These are phyloP conservation scores for Brachyrhaphis roseni DNA, from an alignment of 2,797 vertebrate species.

Conservation along the genomic window DNA sequence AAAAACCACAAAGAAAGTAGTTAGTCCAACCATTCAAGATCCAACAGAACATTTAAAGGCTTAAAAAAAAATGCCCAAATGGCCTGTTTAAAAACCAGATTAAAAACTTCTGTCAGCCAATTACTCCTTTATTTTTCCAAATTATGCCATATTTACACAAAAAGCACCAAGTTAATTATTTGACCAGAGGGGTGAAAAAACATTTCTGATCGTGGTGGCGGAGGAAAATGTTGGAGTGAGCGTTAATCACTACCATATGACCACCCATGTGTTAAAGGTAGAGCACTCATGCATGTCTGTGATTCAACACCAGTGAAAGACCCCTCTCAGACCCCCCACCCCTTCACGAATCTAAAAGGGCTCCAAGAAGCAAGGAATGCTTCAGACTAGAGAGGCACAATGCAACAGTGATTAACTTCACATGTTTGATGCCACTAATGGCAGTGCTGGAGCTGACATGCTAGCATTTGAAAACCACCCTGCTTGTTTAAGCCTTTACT, in stretches of 20 bases:
- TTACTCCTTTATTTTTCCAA: slow-evolving; percentile 74
- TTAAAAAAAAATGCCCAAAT: background rate
- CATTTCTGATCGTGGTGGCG: slow-evolving; percentile 66
- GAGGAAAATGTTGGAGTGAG: slow-evolving; percentile 76
- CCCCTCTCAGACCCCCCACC: slow-evolving; percentile 57
- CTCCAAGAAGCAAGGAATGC: slow-evolving; percentile 75
- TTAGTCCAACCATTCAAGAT: background rate
- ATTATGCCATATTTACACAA: slow-evolving; percentile 76
- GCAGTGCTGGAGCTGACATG: slow-evolving; percentile 36
- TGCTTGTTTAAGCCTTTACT: slow-evolving; percentile 1
- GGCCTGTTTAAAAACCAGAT: slow-evolving; percentile 31
- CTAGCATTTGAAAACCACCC: background rate
- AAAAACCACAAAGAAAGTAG: background rate
- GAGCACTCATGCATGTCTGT: slow-evolving; percentile 80
- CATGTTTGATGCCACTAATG: slow-evolving; percentile 66
- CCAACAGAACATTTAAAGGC: background rate
- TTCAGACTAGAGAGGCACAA: slow-evolving; percentile 70
- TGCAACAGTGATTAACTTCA: slow-evolving; percentile 76
- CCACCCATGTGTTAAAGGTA: slow-evolving; percentile 82
- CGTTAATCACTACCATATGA: slow-evolving; percentile 83
- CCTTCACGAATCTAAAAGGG: slow-evolving; percentile 69
- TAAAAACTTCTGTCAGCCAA: slow-evolving; percentile 47
- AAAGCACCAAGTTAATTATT: slow-evolving; percentile 74
- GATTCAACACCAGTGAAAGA: slow-evolving; percentile 75
- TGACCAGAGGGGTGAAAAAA: slow-evolving; percentile 78